phyloP scores from a whole-genome alignment of 2,888 invertebrate genomes.

The Nemurella pictetii region DNA sequence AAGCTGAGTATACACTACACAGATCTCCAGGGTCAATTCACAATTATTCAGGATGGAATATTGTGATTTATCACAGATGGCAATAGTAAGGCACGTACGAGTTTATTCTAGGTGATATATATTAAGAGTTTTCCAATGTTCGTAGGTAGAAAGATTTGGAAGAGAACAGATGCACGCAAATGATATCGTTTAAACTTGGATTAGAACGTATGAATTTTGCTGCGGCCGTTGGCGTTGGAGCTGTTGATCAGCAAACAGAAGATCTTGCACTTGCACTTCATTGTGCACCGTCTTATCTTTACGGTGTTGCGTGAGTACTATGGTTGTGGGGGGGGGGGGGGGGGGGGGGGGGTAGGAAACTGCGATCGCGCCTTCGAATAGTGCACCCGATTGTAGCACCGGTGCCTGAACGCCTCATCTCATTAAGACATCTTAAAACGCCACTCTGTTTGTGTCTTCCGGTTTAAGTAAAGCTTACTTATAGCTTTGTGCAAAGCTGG shows the following conservation, averaged over 20 bases:
- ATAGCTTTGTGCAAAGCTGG: background rate
- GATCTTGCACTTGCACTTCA: background rate
- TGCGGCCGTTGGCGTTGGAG: background rate
- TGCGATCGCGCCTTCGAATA: background rate
- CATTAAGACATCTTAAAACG: background rate
- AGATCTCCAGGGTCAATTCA: no score
- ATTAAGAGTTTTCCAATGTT: no score
- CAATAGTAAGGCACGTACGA: no score
- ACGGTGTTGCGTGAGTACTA: no score
- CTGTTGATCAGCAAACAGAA: background rate
- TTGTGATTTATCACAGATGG: no score
- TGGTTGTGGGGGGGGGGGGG: no score
- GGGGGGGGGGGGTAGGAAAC: no score
- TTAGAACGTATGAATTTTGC: no score
- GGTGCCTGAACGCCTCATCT: background rate
- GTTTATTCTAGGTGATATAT: no score
- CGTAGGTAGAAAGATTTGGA: no score
- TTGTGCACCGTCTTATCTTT: background rate
- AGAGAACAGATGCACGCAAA: background rate
- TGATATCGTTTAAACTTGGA: no score
- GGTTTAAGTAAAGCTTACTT: background rate
- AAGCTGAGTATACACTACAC: no score
- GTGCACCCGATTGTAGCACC: background rate
- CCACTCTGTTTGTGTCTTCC: background rate
- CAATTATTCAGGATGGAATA: constrained; percentile 25